Percentiles rank a stretch among this genome's conserved stretches.
Conservation (phyloP, 2,797 vertebrate species). For the Lerista edwardsae region DNA sequence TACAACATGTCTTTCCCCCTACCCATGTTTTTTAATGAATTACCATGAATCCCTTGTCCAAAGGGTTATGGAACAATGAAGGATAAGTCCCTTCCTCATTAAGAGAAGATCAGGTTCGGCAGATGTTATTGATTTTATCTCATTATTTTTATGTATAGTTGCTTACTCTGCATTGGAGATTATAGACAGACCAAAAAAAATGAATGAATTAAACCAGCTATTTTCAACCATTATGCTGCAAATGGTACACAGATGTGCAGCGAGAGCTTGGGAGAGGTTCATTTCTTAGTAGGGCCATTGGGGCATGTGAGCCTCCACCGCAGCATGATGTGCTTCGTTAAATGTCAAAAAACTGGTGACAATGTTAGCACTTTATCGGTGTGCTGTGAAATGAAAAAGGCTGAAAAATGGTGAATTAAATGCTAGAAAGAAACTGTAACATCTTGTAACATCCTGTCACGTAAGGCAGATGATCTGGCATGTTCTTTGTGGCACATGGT, state of each 20-base stretch:
- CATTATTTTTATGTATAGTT: background rate
- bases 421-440: background rate
- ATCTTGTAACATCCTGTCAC: background rate
- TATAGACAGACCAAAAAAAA: background rate
- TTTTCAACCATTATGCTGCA: too few relatives aligned
- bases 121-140: background rate
- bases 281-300: too few relatives aligned
- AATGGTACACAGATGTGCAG: too few relatives aligned
- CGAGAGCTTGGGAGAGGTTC: too few relatives aligned
- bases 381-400: too few relatives aligned
- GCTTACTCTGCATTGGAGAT: background rate
- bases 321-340: too few relatives aligned
- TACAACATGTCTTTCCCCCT: background rate
- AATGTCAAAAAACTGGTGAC: too few relatives aligned
- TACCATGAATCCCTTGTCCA: too few relatives aligned
- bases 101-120: background rate
- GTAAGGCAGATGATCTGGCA: conserved; percentile 42
- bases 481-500: conserved; percentile 65
- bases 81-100: background rate
- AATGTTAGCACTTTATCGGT: too few relatives aligned
- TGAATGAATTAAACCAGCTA: background rate
- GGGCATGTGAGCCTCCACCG: too few relatives aligned
- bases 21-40: too few relatives aligned
- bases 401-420: too few relatives aligned
- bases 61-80: background rate